phyloP scores from a whole-genome alignment of 2,797 vertebrate species.

The Eulemur albifrons region DNA sequence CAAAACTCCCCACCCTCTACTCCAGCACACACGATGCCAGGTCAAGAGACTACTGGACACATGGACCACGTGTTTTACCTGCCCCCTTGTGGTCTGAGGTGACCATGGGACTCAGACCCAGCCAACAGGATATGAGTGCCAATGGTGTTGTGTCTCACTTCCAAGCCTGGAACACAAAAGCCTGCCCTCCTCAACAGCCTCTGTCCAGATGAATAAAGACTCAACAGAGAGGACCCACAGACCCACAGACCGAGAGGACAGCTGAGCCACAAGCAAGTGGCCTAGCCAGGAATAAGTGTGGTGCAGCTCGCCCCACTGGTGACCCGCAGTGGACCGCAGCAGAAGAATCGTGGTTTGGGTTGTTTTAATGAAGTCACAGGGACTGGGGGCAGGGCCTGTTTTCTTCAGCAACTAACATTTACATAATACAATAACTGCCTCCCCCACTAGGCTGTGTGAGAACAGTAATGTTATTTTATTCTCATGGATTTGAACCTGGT shows the following conservation, averaged over 20 bases:
- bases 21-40: accelerated
- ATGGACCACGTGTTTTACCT: not conserved
- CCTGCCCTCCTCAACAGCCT: not conserved
- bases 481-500: not conserved
- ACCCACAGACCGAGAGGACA: too few relatives aligned
- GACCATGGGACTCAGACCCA: not conserved
- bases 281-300: not conserved
- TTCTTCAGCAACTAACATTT: not conserved
- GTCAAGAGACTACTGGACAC: not conserved
- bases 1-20: not conserved
- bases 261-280: not conserved
- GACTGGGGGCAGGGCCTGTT: not conserved
- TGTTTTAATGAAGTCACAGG: not conserved
- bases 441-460: not conserved
- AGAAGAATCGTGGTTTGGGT: not conserved
- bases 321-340: not conserved
- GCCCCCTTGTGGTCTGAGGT: too few relatives aligned
- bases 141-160: not conserved
- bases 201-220: not conserved
- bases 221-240: not conserved
- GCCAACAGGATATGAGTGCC: not conserved
- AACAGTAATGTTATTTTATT: not conserved
- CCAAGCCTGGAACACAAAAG: not conserved
- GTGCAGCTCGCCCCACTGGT: not conserved
- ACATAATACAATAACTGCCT: not conserved